A percentile compares a stretch with the other conserved stretches of the same genome.
Evolutionary conservation across 1,140 invertebrate genomes (phyloP).

Genomic region (Drosophila tristis): DNA sequence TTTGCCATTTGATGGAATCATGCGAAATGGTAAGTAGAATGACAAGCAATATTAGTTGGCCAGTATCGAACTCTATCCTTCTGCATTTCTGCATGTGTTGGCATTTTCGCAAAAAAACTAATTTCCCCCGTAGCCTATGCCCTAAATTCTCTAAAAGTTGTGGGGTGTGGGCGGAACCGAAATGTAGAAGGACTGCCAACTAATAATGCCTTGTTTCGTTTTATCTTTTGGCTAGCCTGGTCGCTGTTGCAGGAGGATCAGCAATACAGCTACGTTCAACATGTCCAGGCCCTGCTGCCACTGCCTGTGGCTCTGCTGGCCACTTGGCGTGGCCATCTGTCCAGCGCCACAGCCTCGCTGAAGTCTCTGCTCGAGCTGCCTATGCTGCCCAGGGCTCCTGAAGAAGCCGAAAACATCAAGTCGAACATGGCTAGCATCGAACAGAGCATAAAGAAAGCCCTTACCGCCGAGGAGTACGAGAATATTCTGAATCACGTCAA

Average conservation of each 20-base stretch:
- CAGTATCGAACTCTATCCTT: slow-evolving; percentile 79
- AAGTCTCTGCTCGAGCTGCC: slow-evolving; percentile 10
- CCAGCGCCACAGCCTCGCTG: slow-evolving; percentile 14
- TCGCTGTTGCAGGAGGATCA: slow-evolving; percentile 60
- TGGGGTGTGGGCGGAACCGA: slow-evolving; percentile 7
- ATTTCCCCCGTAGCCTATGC: slow-evolving; percentile 19
- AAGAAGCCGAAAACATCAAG: slow-evolving; percentile 30
- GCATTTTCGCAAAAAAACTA: slow-evolving; percentile 24
- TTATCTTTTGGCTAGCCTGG: slow-evolving; percentile 60
- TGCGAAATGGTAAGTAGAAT: slow-evolving; percentile 72
- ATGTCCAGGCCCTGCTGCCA: slow-evolving; percentile 52
- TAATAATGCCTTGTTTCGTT: slow-evolving; percentile 51
- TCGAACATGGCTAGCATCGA: slow-evolving; percentile 61
- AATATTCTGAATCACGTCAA: slow-evolving; percentile 82
- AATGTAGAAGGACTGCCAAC: slow-evolving; percentile 76
- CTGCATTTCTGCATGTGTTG: slow-evolving; percentile 77
- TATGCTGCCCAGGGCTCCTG: not conserved
- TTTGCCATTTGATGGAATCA: slow-evolving; percentile 68
- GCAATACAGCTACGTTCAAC: slow-evolving; percentile 42
- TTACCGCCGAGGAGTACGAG: slow-evolving; percentile 76
- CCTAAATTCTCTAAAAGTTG: not conserved
- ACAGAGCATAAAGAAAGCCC: slow-evolving; percentile 57
- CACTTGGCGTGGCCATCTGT: slow-evolving; percentile 34
- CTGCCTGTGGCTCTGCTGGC: slow-evolving; percentile 53
- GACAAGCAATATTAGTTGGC: slow-evolving; percentile 72